Evolutionary conservation across 2,888 invertebrate species (phyloP), one percentile per base, ranked within the genome.

Genomic region (Pachydiplax longipennis): DNA sequence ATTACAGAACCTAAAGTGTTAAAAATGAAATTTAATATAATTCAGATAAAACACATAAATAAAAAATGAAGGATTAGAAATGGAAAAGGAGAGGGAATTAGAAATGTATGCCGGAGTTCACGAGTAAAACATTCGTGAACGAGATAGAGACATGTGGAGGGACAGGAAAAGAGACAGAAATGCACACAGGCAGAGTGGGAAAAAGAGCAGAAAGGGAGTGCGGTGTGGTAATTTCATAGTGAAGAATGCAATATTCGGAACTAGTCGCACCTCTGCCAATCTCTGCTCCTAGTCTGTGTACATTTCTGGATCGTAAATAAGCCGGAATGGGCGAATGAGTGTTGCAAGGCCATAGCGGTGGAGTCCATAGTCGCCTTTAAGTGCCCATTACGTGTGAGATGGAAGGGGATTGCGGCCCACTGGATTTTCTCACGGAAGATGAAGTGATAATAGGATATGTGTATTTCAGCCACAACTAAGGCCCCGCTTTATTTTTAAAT

Each of bases 301-400:
- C 25, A 65, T 65, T 65, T 65, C 8, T 65, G 8, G 22, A n/a
- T 25, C 65, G 25, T 65, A 65, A 65, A 65, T 65, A n/a, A 25
- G 65, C 10, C n/a, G 65, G 65, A 65, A 65, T 65, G 65, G 18
- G 65, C 44, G 44, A 65, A 22, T 22, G 1, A 65, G 65, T 12
- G 65, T 5, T 65, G 22, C 25, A 25, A 65, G n/a, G 61, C 61
- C 61, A 61, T 61, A n/a, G 61, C 61, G n/a, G 25, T 8, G n/a
- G 65, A 65, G 22, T 65, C 65, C 65, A 65, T 65, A 65, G 65
- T 48, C 82, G 53, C 82, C 53, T 37, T 82, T 82, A 48, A 82
- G 82, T 82, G 82, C 48, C 82, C 82, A 82, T 82, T 82, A 82
- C 48, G 82, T 25, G 82, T 10, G 12, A 48, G 82, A 15, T 15